Evolutionary conservation across 1,140 invertebrate species (phyloP).

Genomic region (Pogonomyrmex californicus): DNA sequence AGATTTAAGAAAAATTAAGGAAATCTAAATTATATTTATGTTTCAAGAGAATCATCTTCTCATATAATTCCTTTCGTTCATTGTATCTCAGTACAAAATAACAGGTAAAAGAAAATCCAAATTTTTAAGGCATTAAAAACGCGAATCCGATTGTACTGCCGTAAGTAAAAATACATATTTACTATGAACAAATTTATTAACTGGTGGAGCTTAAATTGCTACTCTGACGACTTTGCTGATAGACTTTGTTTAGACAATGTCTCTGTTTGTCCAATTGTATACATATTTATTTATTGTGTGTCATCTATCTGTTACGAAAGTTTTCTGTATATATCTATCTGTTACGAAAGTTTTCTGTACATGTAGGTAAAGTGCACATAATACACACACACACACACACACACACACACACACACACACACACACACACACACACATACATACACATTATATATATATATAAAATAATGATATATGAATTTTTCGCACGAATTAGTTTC

Average conservation of each 20-base stretch:
- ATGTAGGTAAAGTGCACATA: conserved; percentile 58
- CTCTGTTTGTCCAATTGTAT: conserved; percentile 34
- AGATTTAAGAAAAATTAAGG: conserved; percentile 47
- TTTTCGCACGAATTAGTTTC: conserved; percentile 52
- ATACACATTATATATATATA: conserved; percentile 19
- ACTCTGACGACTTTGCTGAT: conserved; percentile 77
- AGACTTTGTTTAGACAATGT: conserved; percentile 79
- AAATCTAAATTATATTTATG: conserved; percentile 44
- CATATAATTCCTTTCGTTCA: conserved; percentile 54
- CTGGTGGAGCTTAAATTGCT: conserved; percentile 70
- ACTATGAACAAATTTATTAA: conserved; percentile 70
- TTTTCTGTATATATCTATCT: too few species aligned
- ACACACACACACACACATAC: conserved; percentile 43
- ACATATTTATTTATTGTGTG: conserved; percentile 67
- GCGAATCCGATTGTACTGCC: conserved; percentile 80
- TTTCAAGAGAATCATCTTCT: conserved; percentile 52
- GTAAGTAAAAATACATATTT: conserved; percentile 75
- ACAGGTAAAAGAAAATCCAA: conserved; percentile 77
- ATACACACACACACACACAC: too few species aligned
- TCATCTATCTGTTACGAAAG: too few species aligned
- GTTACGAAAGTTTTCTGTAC: conserved; percentile 42
- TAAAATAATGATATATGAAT: conserved; percentile 42
- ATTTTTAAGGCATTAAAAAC: conserved; percentile 70
- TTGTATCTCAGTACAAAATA: conserved; percentile 59
- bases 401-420: too few species aligned